Base-by-base conservation (phyloP, 2,113 vertebrate genomes). In the rat (Rattus norvegicus) region DNA sequence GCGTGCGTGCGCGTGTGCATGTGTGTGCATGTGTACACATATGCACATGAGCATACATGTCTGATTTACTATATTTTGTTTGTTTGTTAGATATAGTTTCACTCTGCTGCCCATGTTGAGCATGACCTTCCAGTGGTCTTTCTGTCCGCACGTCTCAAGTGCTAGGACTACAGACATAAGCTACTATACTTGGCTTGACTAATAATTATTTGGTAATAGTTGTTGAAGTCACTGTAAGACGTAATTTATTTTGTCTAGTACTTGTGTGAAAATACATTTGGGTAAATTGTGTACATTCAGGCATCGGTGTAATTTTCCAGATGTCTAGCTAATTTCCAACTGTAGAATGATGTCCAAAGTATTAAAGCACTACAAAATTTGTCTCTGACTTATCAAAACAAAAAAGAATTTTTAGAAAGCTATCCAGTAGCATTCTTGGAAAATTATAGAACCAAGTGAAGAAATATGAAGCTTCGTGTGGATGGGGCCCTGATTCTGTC, bases 401-500 rank as follows among this genome's bases (percentile, higher is more conserved):
- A 54, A 88, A 96, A 77, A 28, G 3, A 36, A 56, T 47, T 75
- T 92, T 56, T 73, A 65, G 39, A 91, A 88, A 13, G 26, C 59
- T 30, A 36, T 36, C 47, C 49, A 39, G 16, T 79, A 91, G 69
- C 12, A 61, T 79, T 65, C 10, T 90, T 69, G 43, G 49, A 92
- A 91, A 92, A 20, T 3, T 77, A 0, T 77, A 90, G 79, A 93
- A 92, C 3, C 26, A 75, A 47, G 2, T 90, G 2, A 79, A 70
- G 95, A 92, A 84, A 80, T 93, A 10, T 8, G 30, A 88, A 93
- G 39, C 49, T 87, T 86, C 33, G n/a, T 59, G 67, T 49, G 22
- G 36, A 95, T 20, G 14, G 10, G 30, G 13, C 14, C 79, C 88
- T 83, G 5, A 76, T 14, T 83, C 16, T 85, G 54, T 61, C 59